Evolutionary conservation across 1,140 invertebrate species (phyloP), one percentile per base, ranked within the genome.

Genomic region (Drosophila sucinea): DNA sequence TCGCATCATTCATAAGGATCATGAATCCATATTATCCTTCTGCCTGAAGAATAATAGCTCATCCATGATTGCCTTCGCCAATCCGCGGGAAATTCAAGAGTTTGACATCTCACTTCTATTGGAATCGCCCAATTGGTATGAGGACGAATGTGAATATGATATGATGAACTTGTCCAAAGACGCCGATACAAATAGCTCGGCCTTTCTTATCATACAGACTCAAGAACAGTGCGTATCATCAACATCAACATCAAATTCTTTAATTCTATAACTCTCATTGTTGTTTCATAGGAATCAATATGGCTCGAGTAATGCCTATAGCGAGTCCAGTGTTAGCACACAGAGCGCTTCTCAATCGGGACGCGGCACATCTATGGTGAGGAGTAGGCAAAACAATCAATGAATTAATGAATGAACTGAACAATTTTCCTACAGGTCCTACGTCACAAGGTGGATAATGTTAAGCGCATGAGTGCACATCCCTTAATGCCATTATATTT

Each of bases 1-100:
- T 65, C 95, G 98, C 67, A 98, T 99, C 72, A 98, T 99, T 71
- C 99, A 99, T 92, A 99, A 99, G 93, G 99, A 99, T 92, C 98
- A 99, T 93, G 99, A 99, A 92, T 98, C 97, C 66, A 99, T 99
- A 72, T 96, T 98, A 75, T 97, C 98, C 35, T 99, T 99, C 94
- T 98, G 98, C 90, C 94, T 99, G 51, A 99, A 99, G 94, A 95
- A 96, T 93, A 97, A 97, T 92, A 92, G 79, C 81, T 81, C 87
- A 44, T 96, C 95, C 35, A 93, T 97, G 66, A 95, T 99, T 77
- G 97, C 98, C 4, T 93, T 99, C 72, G 97, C 98, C 10, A 99
- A 98, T 69, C 97, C 97, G 1, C 95, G 98, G 67, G 98, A 99
- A 93, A 95, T 99, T 10, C 98, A 99, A 93, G 98, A 99, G 93